Conservation (phyloP, 2,113 vertebrate species). For the Bos indicus region DNA sequence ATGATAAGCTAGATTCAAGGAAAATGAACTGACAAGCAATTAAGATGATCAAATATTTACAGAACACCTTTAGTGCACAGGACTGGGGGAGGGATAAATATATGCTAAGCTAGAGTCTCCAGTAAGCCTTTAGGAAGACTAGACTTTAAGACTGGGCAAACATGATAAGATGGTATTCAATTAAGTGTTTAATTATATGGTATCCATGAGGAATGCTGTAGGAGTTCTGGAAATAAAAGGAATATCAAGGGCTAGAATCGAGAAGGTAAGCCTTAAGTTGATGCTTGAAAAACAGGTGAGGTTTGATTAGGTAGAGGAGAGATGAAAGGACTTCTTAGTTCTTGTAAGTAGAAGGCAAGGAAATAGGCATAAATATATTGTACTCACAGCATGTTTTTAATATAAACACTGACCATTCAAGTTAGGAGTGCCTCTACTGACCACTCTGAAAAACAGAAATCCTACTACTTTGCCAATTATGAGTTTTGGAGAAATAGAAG, state of each 20-base stretch:
- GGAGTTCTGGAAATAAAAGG: background rate
- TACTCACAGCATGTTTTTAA: background rate
- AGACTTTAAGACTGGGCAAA: background rate
- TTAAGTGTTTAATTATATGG: background rate
- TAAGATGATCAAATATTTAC: background rate
- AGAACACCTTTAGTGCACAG: background rate
- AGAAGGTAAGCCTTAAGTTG: background rate
- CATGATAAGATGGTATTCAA: background rate
- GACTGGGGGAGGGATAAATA: background rate
- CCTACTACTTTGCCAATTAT: background rate
- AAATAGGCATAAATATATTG: background rate
- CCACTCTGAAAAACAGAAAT: background rate
- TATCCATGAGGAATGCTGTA: background rate
- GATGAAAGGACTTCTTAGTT: background rate
- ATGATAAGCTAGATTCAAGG: background rate
- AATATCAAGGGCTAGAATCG: background rate
- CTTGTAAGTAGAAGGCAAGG: background rate
- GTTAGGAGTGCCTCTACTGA: background rate
- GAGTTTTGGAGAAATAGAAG: background rate
- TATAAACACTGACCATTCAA: background rate
- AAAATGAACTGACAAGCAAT: background rate
- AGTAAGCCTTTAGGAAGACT: background rate
- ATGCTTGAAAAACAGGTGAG: slow-evolving; percentile 6
- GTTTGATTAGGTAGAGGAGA: background rate
- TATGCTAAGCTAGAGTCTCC: background rate